phyloP scores from a whole-genome alignment of 1,140 invertebrate genomes.

The Aphis craccivora region DNA sequence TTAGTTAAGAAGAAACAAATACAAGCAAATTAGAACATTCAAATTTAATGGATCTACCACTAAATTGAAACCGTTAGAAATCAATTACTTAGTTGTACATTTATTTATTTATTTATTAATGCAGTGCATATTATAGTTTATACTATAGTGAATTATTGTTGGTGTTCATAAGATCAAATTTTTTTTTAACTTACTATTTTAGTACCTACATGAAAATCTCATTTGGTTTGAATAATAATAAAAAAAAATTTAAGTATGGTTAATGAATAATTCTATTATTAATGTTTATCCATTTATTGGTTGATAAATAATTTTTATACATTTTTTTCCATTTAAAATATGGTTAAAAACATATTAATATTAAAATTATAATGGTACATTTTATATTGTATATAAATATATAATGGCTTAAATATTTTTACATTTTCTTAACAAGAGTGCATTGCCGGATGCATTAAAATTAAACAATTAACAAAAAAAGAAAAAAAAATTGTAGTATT shows the following conservation, averaged over 20 bases:
- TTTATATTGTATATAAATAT: not conserved
- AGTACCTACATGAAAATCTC: not conserved
- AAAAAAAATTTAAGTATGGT: not conserved
- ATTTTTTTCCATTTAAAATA: constrained; percentile 22
- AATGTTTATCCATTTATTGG: too few species aligned
- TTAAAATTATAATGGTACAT: constrained; percentile 21
- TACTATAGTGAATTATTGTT: not conserved
- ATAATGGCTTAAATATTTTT: constrained; percentile 26
- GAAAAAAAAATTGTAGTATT: not conserved
- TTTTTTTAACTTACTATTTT: not conserved
- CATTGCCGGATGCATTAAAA: not conserved
- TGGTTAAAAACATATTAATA: constrained; percentile 22
- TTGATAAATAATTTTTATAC: constrained; percentile 26
- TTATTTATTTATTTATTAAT: not conserved
- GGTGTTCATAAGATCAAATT: constrained; percentile 7
- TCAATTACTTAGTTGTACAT: not conserved
- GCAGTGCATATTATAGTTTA: not conserved
- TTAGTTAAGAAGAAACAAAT: constrained; percentile 29
- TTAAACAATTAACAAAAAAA: constrained; percentile 3
- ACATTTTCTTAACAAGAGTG: constrained; percentile 20
- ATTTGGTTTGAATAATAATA: not conserved
- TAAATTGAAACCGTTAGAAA: not conserved
- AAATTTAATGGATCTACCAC: not conserved
- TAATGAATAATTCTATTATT: constrained; percentile 11
- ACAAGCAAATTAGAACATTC: not conserved